A percentile compares a stretch with the other conserved stretches of the same genome.
Conservation (phyloP, 2,888 invertebrate species). For the Mellilla xanthometata region DNA sequence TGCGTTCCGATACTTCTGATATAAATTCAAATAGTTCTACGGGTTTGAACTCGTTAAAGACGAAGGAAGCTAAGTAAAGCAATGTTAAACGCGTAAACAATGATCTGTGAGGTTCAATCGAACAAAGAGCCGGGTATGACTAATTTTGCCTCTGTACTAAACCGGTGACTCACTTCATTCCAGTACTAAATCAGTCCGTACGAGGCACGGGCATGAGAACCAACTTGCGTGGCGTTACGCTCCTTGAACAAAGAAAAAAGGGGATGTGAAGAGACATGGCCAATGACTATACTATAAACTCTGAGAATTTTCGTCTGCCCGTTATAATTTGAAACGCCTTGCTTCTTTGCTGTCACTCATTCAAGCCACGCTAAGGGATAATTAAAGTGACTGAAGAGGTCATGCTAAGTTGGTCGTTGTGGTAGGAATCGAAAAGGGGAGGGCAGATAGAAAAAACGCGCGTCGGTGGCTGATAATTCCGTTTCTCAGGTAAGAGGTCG, state of each 20-base stretch:
- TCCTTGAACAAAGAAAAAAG: constrained; percentile 73
- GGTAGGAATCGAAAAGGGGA: constrained; percentile 49
- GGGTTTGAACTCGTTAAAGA: constrained; percentile 12
- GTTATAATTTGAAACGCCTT: constrained; percentile 48
- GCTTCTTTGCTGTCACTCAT: constrained; percentile 30
- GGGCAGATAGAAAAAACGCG: constrained; percentile 52
- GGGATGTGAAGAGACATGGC: constrained; percentile 61
- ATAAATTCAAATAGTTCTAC: constrained; percentile 4
- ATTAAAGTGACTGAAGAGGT: constrained; percentile 37
- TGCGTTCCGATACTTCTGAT: constrained; percentile 8
- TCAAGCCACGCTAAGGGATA: constrained; percentile 28
- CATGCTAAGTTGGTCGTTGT: constrained; percentile 39
- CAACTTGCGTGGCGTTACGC: constrained; percentile 72
- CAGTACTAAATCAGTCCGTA: constrained; percentile 54
- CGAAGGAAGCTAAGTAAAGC: constrained; percentile 30
- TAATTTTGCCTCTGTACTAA: constrained; percentile 45
- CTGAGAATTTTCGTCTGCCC: constrained; percentile 58
- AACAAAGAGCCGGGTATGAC: constrained; percentile 55
- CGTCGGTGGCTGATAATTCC: constrained; percentile 45
- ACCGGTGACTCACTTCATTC: constrained; percentile 50
- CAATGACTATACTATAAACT: constrained; percentile 58
- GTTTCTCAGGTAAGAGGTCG: constrained; percentile 61
- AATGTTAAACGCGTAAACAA: constrained; percentile 35
- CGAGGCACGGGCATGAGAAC: constrained; percentile 60
- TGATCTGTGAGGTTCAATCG: constrained; percentile 40